These are phyloP conservation scores for Masnerella sp. DNA, from an alignment of 2,888 invertebrate genomes.

Conservation along the genomic window DNA sequence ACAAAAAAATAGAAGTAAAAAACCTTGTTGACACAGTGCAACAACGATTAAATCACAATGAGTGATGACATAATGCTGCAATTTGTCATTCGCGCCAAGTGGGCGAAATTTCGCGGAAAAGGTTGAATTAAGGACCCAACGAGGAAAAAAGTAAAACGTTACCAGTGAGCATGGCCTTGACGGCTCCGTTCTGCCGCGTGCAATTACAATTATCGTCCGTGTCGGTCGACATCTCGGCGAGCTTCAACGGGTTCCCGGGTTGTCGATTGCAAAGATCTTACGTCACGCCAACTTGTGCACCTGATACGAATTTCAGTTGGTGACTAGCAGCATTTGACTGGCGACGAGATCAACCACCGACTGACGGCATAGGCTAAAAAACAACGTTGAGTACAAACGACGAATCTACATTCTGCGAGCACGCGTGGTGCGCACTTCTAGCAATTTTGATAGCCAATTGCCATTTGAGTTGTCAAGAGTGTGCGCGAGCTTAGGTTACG, in stretches of 20 bases:
- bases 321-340: slow-evolving; percentile 35
- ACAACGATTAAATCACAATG: too few species aligned
- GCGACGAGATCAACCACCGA: not conserved
- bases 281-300: slow-evolving; percentile 24
- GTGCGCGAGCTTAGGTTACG: too few species aligned
- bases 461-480: too few species aligned
- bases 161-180: slow-evolving; percentile 95
- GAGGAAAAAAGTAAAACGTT: not conserved
- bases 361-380: not conserved
- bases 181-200: slow-evolving; percentile 87
- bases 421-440: too few species aligned
- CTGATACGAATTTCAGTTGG: not conserved
- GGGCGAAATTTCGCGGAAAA: too few species aligned
- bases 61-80: too few species aligned
- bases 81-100: too few species aligned
- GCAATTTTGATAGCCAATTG: too few species aligned
- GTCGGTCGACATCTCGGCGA: slow-evolving; percentile 67
- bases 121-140: not conserved
- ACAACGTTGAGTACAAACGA: too few species aligned
- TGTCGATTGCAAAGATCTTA: slow-evolving; percentile 7
- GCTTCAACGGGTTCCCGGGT: not conserved
- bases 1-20: too few species aligned
- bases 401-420: too few species aligned
- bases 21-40: too few species aligned
- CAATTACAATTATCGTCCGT: slow-evolving; percentile 69